Evolutionary conservation across 2,797 vertebrate genomes (phyloP), one percentile per base, ranked within the genome.

Genomic region (Leptatherina wallacei): DNA sequence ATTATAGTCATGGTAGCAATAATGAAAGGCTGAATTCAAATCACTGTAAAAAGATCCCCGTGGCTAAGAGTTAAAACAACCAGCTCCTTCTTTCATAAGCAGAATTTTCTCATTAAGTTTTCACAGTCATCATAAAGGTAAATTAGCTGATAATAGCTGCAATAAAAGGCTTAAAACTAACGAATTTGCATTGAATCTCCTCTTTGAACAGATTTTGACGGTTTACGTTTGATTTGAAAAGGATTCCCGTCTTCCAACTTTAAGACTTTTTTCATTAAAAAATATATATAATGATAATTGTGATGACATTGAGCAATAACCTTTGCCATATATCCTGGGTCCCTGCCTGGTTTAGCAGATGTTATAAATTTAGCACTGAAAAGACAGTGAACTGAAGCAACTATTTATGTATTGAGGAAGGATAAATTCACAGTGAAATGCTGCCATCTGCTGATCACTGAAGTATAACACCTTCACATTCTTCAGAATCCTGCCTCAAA

Each of bases 371-470:
- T 61, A 12, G 51, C 10, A 22, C 4, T 80, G 8, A 22, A 4
- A 54, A 18, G 30, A 32, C 11, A 54, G 9, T 29, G 20, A 55
- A 54, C 13, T 20, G n/a, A 60, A 22, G 2, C 20, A 35, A 14
- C 5, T 33, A 8, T 16, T 38, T 0, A 42, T 40, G 18, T 0
- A 0, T 6, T 14, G 1, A 11, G 36, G 9, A 60, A 0, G 52
- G 0, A 42, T 1, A 14, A 36, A 76, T 76, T 79, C 32, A 16
- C 6, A 62, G 71, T 66, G 6, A 20, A 42, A 77, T 16, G 33
- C 72, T 83, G 77, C 88, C 91, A 83, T 57, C 92, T 91, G 73
- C 84, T 92, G 91, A 77, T 58, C 69, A 66, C 20, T 18, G 7
- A 61, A 9, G 4, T 18, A 14, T n/a, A 61, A 47, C 4, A 35